These are phyloP conservation scores for Drosophila persimilis DNA, from an alignment of 1,140 invertebrate genomes.

Conservation along the genomic window DNA sequence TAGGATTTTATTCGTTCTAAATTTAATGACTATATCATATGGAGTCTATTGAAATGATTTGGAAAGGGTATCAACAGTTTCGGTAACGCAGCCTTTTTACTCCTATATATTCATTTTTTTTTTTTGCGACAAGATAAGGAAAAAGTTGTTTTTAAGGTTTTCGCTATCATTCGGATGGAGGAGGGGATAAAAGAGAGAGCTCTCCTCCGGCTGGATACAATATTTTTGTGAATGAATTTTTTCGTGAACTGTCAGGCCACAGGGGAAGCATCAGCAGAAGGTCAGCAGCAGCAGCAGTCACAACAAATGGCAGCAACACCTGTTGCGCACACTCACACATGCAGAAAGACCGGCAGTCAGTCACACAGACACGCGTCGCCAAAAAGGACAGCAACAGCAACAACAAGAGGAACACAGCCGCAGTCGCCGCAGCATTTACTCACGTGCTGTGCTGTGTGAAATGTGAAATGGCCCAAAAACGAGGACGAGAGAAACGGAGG, in stretches of 20 bases:
- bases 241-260: constrained; percentile 19
- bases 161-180: too few relatives aligned
- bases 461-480: neutral
- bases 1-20: too few relatives aligned
- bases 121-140: too few relatives aligned
- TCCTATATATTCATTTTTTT: too few relatives aligned
- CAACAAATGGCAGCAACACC: constrained; percentile 71
- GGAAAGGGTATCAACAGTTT: too few relatives aligned
- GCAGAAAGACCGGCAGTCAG: constrained; percentile 15
- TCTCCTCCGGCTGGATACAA: too few relatives aligned
- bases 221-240: constrained; percentile 53
- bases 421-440: constrained; percentile 23
- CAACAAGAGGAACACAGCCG: constrained; percentile 62
- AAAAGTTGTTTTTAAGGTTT: too few relatives aligned
- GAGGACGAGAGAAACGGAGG: constrained; percentile 17
- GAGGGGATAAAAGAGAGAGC: too few relatives aligned
- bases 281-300: constrained; percentile 41
- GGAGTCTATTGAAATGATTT: too few relatives aligned
- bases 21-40: too few relatives aligned
- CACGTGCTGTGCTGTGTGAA: constrained; percentile 33
- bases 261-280: constrained; percentile 36
- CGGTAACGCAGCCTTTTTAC: too few relatives aligned
- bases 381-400: constrained; percentile 7
- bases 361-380: constrained; percentile 63
- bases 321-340: constrained; percentile 57